Percentiles rank a stretch among this genome's conserved stretches.
These are phyloP conservation scores for Drosophila grimshawi DNA, from an alignment of 1,140 invertebrate genomes.

Conservation along the genomic window DNA sequence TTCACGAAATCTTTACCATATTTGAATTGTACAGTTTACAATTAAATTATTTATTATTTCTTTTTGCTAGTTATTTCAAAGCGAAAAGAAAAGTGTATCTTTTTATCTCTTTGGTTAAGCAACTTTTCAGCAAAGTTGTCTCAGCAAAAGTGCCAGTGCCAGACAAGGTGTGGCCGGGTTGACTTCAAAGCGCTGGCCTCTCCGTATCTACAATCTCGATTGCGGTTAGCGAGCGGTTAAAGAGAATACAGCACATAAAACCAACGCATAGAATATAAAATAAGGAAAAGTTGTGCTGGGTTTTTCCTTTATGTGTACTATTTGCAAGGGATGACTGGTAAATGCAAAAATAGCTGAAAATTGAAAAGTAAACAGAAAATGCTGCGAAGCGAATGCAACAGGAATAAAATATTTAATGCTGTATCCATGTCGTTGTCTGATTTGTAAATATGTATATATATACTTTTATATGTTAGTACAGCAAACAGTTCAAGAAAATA, in stretches of 20 bases:
- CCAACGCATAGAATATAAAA: slow-evolving; percentile 17
- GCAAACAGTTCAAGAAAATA: background rate
- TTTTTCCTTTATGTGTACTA: slow-evolving; percentile 8
- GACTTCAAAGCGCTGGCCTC: slow-evolving; percentile 33
- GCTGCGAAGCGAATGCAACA: slow-evolving; percentile 8
- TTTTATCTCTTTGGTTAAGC: background rate
- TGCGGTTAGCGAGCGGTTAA: slow-evolving; percentile 25
- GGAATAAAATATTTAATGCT: slow-evolving; percentile 5
- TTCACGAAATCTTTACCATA: too few species aligned
- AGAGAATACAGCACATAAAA: slow-evolving; percentile 2
- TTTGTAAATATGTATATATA: slow-evolving; percentile 5
- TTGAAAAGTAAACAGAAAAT: slow-evolving; percentile 18
- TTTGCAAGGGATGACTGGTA: slow-evolving; percentile 5
- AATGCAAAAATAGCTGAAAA: slow-evolving; percentile 38
- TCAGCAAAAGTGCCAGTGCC: slow-evolving; percentile 18
- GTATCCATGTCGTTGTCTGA: slow-evolving; percentile 3
- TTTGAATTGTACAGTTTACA: too few species aligned
- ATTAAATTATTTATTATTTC: too few species aligned
- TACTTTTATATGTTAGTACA: slow-evolving; percentile 1
- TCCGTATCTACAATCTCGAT: slow-evolving; percentile 19
- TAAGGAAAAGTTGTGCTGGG: slow-evolving; percentile 24
- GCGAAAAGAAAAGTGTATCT: too few species aligned
- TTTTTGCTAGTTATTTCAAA: too few species aligned
- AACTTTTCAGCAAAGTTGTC: slow-evolving; percentile 19
- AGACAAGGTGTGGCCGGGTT: slow-evolving; percentile 40